phyloP scores from a whole-genome alignment of 2,888 invertebrate species.

The Mythimna lalbum region DNA sequence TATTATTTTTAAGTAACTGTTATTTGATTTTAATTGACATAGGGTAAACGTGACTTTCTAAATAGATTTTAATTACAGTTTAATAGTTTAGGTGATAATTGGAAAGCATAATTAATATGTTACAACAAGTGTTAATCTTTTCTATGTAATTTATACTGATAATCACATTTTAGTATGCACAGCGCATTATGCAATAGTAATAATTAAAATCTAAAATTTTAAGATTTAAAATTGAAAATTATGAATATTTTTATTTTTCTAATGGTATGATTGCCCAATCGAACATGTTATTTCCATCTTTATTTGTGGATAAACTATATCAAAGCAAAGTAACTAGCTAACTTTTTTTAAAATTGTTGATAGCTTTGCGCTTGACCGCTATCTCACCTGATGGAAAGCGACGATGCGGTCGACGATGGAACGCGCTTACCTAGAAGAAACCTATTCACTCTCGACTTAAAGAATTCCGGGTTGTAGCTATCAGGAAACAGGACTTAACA shows the following conservation, averaged over 20 bases:
- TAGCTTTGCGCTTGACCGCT: too few relatives aligned
- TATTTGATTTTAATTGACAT: constrained; percentile 24
- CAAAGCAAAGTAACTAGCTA: neutral
- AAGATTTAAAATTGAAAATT: neutral
- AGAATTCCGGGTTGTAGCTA: too few relatives aligned
- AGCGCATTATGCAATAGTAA: neutral
- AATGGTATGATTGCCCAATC: neutral
- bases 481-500: too few relatives aligned
- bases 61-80: constrained; percentile 20
- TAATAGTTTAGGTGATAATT: constrained; percentile 17
- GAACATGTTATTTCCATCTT: neutral
- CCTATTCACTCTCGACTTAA: too few relatives aligned
- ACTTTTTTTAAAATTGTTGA: too few relatives aligned
- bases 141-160: neutral
- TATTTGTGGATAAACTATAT: neutral
- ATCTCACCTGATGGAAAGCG: too few relatives aligned
- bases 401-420: too few relatives aligned
- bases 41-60: constrained; percentile 27
- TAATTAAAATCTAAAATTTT: neutral
- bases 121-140: neutral
- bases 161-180: neutral
- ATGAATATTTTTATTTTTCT: neutral
- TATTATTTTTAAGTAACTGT: constrained; percentile 16
- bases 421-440: too few relatives aligned
- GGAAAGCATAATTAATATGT: neutral